Conservation (phyloP, 2,888 invertebrate species). For the Beris morrisii region DNA sequence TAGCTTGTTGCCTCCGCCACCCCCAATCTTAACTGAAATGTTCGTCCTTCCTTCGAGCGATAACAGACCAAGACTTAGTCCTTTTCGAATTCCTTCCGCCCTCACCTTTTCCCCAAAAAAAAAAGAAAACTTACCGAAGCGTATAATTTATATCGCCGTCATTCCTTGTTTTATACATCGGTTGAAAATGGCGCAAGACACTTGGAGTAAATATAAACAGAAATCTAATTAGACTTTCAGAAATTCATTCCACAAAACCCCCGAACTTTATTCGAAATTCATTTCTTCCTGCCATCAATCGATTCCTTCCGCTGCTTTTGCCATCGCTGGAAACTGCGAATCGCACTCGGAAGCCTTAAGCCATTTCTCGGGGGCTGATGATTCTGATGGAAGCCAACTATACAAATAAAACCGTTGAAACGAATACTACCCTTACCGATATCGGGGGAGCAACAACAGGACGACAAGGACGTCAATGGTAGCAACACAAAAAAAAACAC, state of each 20-base stretch:
- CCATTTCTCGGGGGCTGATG: background rate
- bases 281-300: conserved; percentile 32
- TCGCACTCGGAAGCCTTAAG: conserved; percentile 16
- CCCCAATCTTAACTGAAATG: conserved; percentile 1
- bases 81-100: background rate
- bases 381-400: conserved; percentile 16
- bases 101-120: conserved; percentile 2
- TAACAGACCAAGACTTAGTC: background rate
- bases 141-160: conserved; percentile 27
- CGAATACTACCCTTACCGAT: background rate
- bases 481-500: background rate
- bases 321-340: background rate
- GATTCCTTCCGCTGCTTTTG: conserved; percentile 26
- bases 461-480: no score
- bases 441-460: no score
- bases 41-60: conserved; percentile 9
- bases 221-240: conserved; percentile 28
- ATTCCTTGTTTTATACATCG: conserved; percentile 9
- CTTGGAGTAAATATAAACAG: conserved; percentile 28
- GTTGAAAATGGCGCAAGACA: background rate
- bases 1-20: background rate
- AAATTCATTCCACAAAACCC: conserved; percentile 28
- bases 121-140: conserved; percentile 13
- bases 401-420: conserved; percentile 17
- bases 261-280: conserved; percentile 27